Percentiles rank a stretch among this genome's conserved stretches.
phyloP scores from a whole-genome alignment of 2,888 invertebrate species.

The Watsonalla cultraria region DNA sequence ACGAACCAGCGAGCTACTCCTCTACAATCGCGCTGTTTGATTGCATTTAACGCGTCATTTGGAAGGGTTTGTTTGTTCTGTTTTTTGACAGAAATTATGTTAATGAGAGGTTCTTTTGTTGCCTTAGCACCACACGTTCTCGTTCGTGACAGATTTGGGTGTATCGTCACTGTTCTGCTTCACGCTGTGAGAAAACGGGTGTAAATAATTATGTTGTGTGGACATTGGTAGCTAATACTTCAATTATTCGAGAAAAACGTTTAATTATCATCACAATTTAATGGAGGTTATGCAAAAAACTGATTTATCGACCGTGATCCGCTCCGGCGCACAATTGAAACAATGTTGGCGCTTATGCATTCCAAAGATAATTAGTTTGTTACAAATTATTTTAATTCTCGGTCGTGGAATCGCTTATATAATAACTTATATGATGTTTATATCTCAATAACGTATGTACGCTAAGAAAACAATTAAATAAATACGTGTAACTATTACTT shows the following conservation, averaged over 20 bases:
- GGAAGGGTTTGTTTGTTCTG: slow-evolving; percentile 62
- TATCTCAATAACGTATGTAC: too few relatives aligned
- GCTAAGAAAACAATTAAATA: too few relatives aligned
- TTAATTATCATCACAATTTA: too few relatives aligned
- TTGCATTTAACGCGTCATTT: slow-evolving; percentile 68
- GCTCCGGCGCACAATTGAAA: slow-evolving; percentile 4
- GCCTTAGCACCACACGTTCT: slow-evolving; percentile 1
- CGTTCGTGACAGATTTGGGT: neutral
- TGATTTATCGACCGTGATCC: too few relatives aligned
- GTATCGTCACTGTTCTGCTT: too few relatives aligned
- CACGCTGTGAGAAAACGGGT: too few relatives aligned
- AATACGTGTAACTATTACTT: too few relatives aligned
- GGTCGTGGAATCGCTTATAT: neutral
- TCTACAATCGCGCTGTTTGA: slow-evolving; percentile 65
- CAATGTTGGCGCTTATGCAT: slow-evolving; percentile 4
- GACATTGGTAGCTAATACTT: too few relatives aligned
- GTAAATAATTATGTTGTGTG: too few relatives aligned
- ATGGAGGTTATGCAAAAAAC: too few relatives aligned
- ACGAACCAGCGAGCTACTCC: slow-evolving; percentile 44
- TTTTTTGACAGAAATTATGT: slow-evolving; percentile 54
- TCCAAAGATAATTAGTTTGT: neutral
- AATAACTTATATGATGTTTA: too few relatives aligned
- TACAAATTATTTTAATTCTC: neutral
- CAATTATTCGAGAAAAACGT: too few relatives aligned
- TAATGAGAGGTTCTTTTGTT: slow-evolving; percentile 40